Conservation (phyloP, 2,797 vertebrate genomes). For the Artibeus jamaicensis region DNA sequence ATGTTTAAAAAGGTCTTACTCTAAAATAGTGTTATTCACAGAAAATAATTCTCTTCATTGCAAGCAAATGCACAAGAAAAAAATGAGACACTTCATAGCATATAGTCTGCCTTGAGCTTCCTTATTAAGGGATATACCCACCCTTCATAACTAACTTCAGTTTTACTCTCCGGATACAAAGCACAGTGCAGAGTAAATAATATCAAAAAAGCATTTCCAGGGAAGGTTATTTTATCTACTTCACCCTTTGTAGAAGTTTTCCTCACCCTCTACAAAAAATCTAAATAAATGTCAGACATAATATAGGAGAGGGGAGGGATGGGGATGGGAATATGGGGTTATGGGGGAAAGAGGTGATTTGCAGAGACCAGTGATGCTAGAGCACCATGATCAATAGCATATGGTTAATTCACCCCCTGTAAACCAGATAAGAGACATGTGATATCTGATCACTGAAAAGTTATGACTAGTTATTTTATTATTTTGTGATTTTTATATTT, state of each 20-base stretch:
- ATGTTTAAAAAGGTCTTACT: neutral
- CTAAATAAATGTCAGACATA: neutral
- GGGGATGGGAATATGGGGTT: neutral
- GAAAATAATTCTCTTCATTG: neutral
- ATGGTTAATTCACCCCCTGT: neutral
- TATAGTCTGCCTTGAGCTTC: neutral
- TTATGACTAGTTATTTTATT: neutral
- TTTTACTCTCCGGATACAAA: neutral
- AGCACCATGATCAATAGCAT: neutral
- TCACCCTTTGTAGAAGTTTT: constrained; percentile 34
- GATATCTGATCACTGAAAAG: neutral
- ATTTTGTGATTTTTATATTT: neutral
- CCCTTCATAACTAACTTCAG: neutral
- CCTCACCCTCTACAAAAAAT: neutral
- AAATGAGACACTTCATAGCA: neutral
- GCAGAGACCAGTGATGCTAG: neutral
- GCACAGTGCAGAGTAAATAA: neutral
- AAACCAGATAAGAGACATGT: neutral
- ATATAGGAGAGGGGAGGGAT: neutral
- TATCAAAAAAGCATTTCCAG: neutral
- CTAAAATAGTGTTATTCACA: neutral
- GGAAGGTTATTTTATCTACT: neutral
- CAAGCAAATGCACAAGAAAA: neutral
- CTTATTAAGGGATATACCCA: neutral
- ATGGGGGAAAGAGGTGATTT: neutral